These are phyloP conservation scores for Acyrthosiphon pisum DNA, from an alignment of 1,140 invertebrate genomes.

Conservation along the genomic window DNA sequence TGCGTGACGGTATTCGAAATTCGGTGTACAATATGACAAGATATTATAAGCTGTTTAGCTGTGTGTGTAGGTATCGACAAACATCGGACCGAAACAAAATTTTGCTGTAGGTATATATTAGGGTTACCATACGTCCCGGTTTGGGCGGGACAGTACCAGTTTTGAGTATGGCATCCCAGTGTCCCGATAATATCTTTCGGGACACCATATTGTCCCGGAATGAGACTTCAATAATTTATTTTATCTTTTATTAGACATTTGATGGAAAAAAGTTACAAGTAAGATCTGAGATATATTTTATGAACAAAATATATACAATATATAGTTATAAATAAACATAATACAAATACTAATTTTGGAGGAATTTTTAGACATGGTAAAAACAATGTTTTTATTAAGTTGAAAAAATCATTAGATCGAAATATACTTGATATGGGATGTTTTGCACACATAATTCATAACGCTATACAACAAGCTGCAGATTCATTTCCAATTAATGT, in stretches of 20 bases:
- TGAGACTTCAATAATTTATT: no score
- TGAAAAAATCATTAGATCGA: neutral
- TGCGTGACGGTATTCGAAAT: neutral
- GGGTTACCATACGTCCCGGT: no score
- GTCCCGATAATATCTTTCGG: no score
- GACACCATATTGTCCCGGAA: no score
- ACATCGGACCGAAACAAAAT: neutral
- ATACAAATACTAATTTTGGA: neutral
- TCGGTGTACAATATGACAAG: neutral
- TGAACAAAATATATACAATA: no score
- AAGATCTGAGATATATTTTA: no score
- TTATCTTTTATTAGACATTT: no score
- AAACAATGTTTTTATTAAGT: neutral
- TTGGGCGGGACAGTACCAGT: no score
- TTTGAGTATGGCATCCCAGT: no score
- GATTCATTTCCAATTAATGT: neutral
- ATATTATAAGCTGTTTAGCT: neutral
- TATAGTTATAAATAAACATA: no score
- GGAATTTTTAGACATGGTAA: neutral
- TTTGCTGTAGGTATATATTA: neutral
- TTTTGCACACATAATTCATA: neutral
- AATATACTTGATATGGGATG: neutral
- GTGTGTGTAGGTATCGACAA: neutral
- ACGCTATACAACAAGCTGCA: neutral
- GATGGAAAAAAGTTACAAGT: no score